Evolutionary conservation across 2,888 invertebrate species (phyloP).

Genomic region (Notodonta ziczac): DNA sequence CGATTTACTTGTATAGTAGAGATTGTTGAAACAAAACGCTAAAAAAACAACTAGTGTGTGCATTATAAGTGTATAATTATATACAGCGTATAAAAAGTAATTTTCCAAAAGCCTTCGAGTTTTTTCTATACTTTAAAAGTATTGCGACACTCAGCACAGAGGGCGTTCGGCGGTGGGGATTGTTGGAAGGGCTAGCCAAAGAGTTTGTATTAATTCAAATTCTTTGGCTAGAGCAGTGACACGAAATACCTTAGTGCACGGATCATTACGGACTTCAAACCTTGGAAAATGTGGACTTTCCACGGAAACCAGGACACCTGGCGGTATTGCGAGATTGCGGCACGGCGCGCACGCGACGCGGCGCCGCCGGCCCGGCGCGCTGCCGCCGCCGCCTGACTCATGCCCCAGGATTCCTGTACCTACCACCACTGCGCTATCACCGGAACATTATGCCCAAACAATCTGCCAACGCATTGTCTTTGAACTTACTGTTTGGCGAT

Average conservation of each 20-base stretch:
- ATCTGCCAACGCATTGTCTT: conserved; percentile 82
- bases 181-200: too few relatives aligned
- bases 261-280: background rate
- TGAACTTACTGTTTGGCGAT: conserved; percentile 75
- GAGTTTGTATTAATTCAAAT: too few relatives aligned
- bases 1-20: too few relatives aligned
- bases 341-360: conserved; percentile 41
- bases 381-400: conserved; percentile 69
- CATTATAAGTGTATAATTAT: too few relatives aligned
- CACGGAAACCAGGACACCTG: conserved; percentile 9
- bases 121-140: too few relatives aligned
- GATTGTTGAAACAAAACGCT: too few relatives aligned
- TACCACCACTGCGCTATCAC: conserved; percentile 60
- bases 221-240: background rate
- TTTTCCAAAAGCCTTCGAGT: too few relatives aligned
- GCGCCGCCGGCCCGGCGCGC: conserved; percentile 42
- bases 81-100: too few relatives aligned
- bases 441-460: conserved; percentile 75
- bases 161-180: too few relatives aligned
- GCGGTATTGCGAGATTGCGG: conserved; percentile 31
- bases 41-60: too few relatives aligned
- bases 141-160: too few relatives aligned
- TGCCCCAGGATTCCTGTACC: conserved; percentile 73
- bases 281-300: conserved; percentile 7
- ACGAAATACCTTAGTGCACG: background rate